Percentiles rank a stretch among this genome's conserved stretches.
Evolutionary conservation across 2,797 vertebrate genomes (phyloP).

Genomic region (Acipenser oxyrinchus): DNA sequence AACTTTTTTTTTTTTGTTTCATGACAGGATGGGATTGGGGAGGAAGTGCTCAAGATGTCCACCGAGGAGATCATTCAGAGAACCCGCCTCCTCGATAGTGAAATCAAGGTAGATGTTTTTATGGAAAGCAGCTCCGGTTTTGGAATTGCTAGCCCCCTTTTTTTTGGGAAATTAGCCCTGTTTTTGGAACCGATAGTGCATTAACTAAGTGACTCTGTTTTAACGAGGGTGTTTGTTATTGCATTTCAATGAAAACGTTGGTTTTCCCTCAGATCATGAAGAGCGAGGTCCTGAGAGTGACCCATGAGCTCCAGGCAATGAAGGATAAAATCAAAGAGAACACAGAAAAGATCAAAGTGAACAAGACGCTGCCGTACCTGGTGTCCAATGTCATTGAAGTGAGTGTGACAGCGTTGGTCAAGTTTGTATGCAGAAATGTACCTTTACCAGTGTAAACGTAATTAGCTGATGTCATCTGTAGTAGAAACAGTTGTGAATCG

Average conservation of each 20-base stretch:
- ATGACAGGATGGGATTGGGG: conserved; percentile 66
- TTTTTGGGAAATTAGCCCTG: too few species aligned
- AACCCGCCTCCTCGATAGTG: conserved; percentile 64
- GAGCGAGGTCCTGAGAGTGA: conserved; percentile 67
- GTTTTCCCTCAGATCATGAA: conserved; percentile 70
- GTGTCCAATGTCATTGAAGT: conserved; percentile 98
- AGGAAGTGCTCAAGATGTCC: conserved; percentile 85
- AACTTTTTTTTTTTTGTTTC: not conserved
- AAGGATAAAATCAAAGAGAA: conserved; percentile 77
- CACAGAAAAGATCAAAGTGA: conserved; percentile 89
- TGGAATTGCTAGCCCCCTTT: too few species aligned
- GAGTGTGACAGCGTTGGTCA: conserved; percentile 23
- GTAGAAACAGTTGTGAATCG: too few species aligned
- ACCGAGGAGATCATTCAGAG: conserved; percentile 71
- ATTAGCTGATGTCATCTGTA: too few species aligned
- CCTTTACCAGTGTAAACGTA: too few species aligned
- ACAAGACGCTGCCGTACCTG: conserved; percentile 93
- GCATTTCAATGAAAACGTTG: too few species aligned
- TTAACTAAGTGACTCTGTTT: too few species aligned
- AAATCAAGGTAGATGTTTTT: conserved; percentile 57
- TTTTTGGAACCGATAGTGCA: too few species aligned
- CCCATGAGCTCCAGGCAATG: conserved; percentile 70
- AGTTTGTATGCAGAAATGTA: too few species aligned
- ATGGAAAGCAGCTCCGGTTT: not conserved
- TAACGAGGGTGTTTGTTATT: too few species aligned